These are phyloP conservation scores for Physella acuta DNA, from an alignment of 1,140 invertebrate genomes.

Conservation along the genomic window DNA sequence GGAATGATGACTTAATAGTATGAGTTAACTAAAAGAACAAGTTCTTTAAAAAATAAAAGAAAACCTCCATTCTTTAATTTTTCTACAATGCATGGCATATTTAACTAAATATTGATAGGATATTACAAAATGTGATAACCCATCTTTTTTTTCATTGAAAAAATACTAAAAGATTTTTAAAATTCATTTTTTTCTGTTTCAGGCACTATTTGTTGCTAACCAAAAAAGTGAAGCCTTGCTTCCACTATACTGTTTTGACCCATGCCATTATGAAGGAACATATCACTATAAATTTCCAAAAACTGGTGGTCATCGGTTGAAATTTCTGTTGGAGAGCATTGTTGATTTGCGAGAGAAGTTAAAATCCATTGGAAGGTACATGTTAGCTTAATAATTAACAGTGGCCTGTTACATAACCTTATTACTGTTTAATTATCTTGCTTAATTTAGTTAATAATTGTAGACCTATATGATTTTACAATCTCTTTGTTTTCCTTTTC, in stretches of 20 bases:
- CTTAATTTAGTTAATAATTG: no score
- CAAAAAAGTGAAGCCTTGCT: slow-evolving; percentile 44
- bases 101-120: neutral
- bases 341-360: slow-evolving; percentile 46
- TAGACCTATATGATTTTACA: no score
- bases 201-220: slow-evolving; percentile 36
- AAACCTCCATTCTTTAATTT: neutral
- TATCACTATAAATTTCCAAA: slow-evolving; percentile 55
- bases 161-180: neutral
- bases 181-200: neutral
- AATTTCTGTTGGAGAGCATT: slow-evolving; percentile 53
- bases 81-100: neutral
- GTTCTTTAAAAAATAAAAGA: neutral
- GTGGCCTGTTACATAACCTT: no score
- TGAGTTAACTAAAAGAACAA: neutral
- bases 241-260: slow-evolving; percentile 60
- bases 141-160: neutral
- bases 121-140: neutral
- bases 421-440: no score
- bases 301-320: slow-evolving; percentile 50
- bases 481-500: no score
- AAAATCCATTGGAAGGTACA: slow-evolving; percentile 42
- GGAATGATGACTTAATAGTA: neutral
- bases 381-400: no score
- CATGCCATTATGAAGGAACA: slow-evolving; percentile 51